These are phyloP conservation scores for Helicoverpa armigera DNA, from an alignment of 1,140 invertebrate genomes.

Conservation along the genomic window DNA sequence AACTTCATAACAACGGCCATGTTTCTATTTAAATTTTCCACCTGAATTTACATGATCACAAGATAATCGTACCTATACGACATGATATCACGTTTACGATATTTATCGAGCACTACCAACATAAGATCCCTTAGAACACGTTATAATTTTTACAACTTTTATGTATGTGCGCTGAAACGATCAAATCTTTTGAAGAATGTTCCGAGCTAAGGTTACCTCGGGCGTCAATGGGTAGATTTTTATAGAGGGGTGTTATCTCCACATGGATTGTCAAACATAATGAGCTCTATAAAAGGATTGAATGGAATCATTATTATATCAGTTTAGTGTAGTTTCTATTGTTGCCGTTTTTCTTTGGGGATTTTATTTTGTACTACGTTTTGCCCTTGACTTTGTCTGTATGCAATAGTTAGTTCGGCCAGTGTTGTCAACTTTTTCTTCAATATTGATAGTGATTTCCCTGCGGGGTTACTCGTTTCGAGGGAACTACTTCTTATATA, in stretches of 20 bases:
- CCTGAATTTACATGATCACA: no score
- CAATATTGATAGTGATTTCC: no score
- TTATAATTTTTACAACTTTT: conserved; percentile 49
- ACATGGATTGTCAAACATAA: conserved; percentile 45
- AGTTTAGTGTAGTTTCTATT: background rate
- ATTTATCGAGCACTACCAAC: background rate
- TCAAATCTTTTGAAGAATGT: conserved; percentile 38
- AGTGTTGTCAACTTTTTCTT: no score
- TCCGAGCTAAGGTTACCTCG: conserved; percentile 29
- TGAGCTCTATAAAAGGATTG: conserved; percentile 1
- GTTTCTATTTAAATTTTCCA: no score
- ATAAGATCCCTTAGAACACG: conserved; percentile 31
- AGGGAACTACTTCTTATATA: no score
- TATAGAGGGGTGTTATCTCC: conserved; percentile 30
- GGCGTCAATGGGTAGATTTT: conserved; percentile 27
- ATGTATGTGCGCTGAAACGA: conserved; percentile 41
- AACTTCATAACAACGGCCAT: no score
- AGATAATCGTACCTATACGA: no score
- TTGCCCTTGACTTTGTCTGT: background rate
- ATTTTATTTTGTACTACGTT: background rate
- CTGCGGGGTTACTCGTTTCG: no score
- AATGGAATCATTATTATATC: conserved; percentile 27
- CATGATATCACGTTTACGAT: background rate
- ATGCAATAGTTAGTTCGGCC: background rate
- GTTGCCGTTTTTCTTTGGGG: background rate